A percentile compares a stretch with the other conserved stretches of the same genome.
These are phyloP conservation scores for Corydoras sp. DNA, from an alignment of 2,113 vertebrate species.

Conservation along the genomic window DNA sequence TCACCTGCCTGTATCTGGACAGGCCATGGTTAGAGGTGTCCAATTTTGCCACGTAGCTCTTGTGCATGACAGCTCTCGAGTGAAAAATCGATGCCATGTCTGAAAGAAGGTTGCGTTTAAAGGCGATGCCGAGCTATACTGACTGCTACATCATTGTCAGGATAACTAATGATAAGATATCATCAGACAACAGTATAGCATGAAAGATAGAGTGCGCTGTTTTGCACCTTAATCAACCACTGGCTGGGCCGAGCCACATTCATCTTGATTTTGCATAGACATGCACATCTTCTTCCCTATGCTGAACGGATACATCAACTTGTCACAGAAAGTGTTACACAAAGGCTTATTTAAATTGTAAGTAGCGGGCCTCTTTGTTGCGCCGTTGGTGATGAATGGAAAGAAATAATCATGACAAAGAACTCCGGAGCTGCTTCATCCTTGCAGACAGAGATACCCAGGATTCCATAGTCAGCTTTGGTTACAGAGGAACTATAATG, in stretches of 20 bases:
- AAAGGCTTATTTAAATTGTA: slow-evolving; percentile 55
- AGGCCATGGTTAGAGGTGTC: slow-evolving; percentile 54
- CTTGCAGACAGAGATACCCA: slow-evolving; percentile 17
- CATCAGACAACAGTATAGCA: slow-evolving; percentile 65
- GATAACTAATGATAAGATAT: slow-evolving; percentile 73
- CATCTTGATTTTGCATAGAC: slow-evolving; percentile 75
- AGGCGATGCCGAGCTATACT: slow-evolving; percentile 49
- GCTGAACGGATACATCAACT: slow-evolving; percentile 54
- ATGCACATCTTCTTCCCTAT: slow-evolving; percentile 56
- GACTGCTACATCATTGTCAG: slow-evolving; percentile 75
- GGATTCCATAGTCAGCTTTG: slow-evolving; percentile 19
- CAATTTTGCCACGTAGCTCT: slow-evolving; percentile 58
- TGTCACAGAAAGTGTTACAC: slow-evolving; percentile 45
- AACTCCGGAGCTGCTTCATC: slow-evolving; percentile 23
- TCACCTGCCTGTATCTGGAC: slow-evolving; percentile 52
- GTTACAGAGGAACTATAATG: slow-evolving; percentile 24
- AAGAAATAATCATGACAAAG: slow-evolving; percentile 44
- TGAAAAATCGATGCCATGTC: slow-evolving; percentile 63
- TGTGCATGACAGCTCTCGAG: slow-evolving; percentile 61
- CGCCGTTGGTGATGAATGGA: slow-evolving; percentile 47
- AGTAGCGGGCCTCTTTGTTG: slow-evolving; percentile 44
- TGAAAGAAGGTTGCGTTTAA: slow-evolving; percentile 74
- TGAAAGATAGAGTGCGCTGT: slow-evolving; percentile 64
- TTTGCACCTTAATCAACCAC: slow-evolving; percentile 59
- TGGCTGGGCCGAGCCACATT: slow-evolving; percentile 61